Evolutionary conservation across 2,113 vertebrate species (phyloP), one percentile per base, ranked within the genome.

Genomic region (Carassius auratus): DNA sequence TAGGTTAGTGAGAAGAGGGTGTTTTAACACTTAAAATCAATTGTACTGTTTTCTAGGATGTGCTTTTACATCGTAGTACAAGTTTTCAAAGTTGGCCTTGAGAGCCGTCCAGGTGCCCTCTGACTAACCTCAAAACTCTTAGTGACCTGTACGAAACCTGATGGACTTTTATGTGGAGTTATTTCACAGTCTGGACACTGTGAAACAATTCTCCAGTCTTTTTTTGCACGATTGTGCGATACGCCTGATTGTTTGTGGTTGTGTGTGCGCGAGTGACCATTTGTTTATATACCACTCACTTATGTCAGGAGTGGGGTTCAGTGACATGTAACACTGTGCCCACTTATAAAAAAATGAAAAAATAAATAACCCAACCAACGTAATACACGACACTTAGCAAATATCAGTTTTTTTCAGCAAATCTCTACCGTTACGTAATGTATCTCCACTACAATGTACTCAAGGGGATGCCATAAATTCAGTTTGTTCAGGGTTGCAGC

Each of bases 381-480:
- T 83, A 62, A 71, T 57, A 57, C 66, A 26, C 61, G 57, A 66
- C 33, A 83, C 52, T 14, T 42, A 52, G 69, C 45, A 89, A 82
- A 86, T 74, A 74, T 80, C 19, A 75, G 77, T 81, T 81, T 86
- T 90, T 89, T 90, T 91, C 85, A 90, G 91, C 90, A 93, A 92
- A 89, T 90, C 81, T 92, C 90, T 93, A 91, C 92, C 89, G 88
- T 92, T 66, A 64, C 74, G 80, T 87, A 85, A 78, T 52, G 76
- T 79, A 83, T 81, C 30, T 83, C 76, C 55, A 89, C 57, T 77
- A 76, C 80, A 84, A 38, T 57, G 57, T 69, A 84, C 59, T 76
- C 42, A 89, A 76, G 23, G 52, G 81, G 81, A 83, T 74, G 85
- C 83, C 87, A 87, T 86, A 85, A 59, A 86, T 85, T 87, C 76